Conservation (phyloP, 2,888 invertebrate genomes). For the Acholoe squamosa region DNA sequence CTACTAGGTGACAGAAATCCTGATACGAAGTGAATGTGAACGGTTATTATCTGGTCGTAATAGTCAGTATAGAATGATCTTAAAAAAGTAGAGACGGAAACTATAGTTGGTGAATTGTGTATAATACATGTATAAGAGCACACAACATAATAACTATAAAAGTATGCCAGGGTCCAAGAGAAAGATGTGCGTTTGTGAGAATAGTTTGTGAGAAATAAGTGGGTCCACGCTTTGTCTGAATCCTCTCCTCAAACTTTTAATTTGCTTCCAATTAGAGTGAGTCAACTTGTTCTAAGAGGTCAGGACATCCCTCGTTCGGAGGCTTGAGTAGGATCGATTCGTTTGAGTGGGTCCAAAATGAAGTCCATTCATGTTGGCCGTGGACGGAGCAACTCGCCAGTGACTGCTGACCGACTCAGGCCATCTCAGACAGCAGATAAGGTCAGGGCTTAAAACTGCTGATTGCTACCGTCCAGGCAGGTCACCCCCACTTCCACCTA, state of each 20-base stretch:
- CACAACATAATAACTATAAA: no score
- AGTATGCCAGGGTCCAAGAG: no score
- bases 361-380: constrained; percentile 43
- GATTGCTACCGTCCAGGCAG: background rate
- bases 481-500: background rate
- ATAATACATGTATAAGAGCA: no score
- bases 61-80: no score
- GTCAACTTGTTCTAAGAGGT: background rate
- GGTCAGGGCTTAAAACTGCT: constrained; percentile 4
- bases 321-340: background rate
- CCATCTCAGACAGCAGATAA: background rate
- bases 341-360: constrained; percentile 28
- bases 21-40: no score
- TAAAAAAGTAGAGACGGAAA: no score
- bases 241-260: background rate
- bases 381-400: background rate
- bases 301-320: background rate
- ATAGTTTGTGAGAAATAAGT: no score
- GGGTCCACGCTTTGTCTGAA: no score
- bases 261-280: background rate
- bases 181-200: no score
- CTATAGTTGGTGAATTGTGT: no score
- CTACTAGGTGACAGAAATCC: background rate
- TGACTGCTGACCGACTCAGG: background rate
- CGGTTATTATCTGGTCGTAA: no score